Percentiles rank a stretch among this genome's conserved stretches.
phyloP scores from a whole-genome alignment of 30 jellyfish, hydroid and myxozoan species.

The Aurelia sp. region DNA sequence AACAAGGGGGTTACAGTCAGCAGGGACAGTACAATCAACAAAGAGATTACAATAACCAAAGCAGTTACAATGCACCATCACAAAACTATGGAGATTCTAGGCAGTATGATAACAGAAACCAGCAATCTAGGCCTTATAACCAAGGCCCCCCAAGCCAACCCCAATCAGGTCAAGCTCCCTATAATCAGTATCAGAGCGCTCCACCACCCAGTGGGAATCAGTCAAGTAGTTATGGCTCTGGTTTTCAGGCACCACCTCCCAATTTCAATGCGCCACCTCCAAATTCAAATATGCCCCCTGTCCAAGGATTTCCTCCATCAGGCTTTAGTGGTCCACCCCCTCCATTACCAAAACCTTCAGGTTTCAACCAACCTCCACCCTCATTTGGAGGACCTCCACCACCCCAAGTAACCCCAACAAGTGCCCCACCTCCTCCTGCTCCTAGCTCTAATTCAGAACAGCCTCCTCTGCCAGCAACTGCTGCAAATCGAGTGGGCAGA shows the following conservation, averaged over 20 bases:
- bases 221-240: background rate
- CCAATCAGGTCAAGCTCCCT: slow-evolving; percentile 7
- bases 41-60: slow-evolving; percentile 31
- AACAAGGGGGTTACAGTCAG: background rate
- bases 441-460: slow-evolving; percentile 4
- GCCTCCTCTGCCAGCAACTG: slow-evolving; percentile 7
- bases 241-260: slow-evolving; percentile 7
- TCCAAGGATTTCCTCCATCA: background rate
- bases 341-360: slow-evolving; percentile 32
- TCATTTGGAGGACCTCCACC: slow-evolving; percentile 48
- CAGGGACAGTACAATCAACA: slow-evolving; percentile 12
- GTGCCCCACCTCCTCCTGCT: slow-evolving; percentile 44
- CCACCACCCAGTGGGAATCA: background rate
- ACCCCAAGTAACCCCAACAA: slow-evolving; percentile 46
- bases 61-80: slow-evolving; percentile 22
- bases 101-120: slow-evolving; percentile 2
- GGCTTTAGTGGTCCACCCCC: slow-evolving; percentile 23
- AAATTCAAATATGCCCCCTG: background rate
- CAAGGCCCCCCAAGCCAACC: slow-evolving; percentile 43
- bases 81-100: background rate
- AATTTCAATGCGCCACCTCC: slow-evolving; percentile 9
- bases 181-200: background rate
- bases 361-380: slow-evolving; percentile 53
- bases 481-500: background rate
- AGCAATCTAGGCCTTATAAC: slow-evolving; percentile 1